Percentiles rank a stretch among this genome's conserved stretches.
These are phyloP conservation scores for Pteropus rufus DNA, from an alignment of 2,797 vertebrate species.

Conservation along the genomic window DNA sequence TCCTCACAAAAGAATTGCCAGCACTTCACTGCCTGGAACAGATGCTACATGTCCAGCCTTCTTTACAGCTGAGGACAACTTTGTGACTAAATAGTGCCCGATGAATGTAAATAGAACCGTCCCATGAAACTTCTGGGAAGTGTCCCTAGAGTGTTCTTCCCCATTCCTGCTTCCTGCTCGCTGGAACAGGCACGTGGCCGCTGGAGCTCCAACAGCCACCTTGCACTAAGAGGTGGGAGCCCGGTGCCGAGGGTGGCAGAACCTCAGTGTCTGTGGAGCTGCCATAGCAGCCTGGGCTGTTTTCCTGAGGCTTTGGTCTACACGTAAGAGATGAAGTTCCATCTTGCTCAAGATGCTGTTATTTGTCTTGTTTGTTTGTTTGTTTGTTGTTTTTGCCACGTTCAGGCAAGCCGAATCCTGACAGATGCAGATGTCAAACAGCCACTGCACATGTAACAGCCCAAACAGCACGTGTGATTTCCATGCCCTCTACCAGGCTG, in stretches of 20 bases:
- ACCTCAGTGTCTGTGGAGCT: neutral
- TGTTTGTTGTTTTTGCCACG: neutral
- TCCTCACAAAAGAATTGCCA: neutral
- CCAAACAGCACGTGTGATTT: neutral
- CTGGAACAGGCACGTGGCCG: neutral
- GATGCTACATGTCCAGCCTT: neutral
- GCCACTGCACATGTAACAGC: no score
- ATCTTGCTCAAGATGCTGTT: neutral
- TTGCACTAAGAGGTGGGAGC: neutral
- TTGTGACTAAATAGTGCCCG: neutral
- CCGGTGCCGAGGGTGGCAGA: neutral
- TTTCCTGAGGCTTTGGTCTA: neutral
- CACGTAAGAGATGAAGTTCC: neutral
- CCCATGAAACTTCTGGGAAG: neutral
- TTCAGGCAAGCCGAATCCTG: neutral
- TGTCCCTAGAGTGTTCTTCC: neutral
- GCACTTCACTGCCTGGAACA: neutral
- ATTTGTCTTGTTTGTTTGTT: no score
- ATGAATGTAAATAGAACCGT: neutral
- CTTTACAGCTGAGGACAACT: neutral
- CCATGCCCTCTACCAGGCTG: neutral
- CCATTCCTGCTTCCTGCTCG: neutral
- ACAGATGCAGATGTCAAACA: neutral
- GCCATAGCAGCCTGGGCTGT: no score
- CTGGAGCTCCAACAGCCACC: neutral